A percentile compares a stretch with the other conserved stretches of the same genome.
Evolutionary conservation across 2,113 vertebrate genomes (phyloP).

Genomic region (Ciconia stormi): DNA sequence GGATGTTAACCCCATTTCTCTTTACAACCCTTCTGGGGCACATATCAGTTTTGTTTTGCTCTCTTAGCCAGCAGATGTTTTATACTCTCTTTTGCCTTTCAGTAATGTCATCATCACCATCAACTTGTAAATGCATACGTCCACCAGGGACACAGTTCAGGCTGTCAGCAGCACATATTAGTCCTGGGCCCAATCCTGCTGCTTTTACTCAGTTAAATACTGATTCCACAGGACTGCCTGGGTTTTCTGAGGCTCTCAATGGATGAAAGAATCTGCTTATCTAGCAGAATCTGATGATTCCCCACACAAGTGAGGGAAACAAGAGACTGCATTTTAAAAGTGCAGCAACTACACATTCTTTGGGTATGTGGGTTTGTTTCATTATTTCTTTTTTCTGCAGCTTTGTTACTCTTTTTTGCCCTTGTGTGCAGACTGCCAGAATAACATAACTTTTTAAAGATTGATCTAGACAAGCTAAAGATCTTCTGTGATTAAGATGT

Average conservation of each 20-base stretch:
- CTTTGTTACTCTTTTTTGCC: not conserved
- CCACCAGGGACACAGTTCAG: not conserved
- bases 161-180: not conserved
- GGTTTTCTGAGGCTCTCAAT: not conserved
- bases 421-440: not conserved
- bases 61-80: constrained; percentile 52
- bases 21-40: constrained; percentile 36
- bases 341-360: not conserved
- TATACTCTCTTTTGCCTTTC: constrained; percentile 49
- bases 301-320: not conserved
- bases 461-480: not conserved
- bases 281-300: not conserved
- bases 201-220: not conserved
- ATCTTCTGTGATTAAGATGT: not conserved
- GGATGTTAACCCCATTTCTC: constrained; percentile 41
- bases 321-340: not conserved
- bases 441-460: not conserved
- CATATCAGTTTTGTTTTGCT: constrained; percentile 38
- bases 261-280: not conserved
- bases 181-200: not conserved
- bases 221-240: not conserved
- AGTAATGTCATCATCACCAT: constrained; percentile 40
- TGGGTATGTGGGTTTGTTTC: not conserved
- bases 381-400: not conserved
- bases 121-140: not conserved